These are phyloP conservation scores for Hydropsyche tenuis DNA, from an alignment of 1,140 invertebrate genomes.

Conservation along the genomic window DNA sequence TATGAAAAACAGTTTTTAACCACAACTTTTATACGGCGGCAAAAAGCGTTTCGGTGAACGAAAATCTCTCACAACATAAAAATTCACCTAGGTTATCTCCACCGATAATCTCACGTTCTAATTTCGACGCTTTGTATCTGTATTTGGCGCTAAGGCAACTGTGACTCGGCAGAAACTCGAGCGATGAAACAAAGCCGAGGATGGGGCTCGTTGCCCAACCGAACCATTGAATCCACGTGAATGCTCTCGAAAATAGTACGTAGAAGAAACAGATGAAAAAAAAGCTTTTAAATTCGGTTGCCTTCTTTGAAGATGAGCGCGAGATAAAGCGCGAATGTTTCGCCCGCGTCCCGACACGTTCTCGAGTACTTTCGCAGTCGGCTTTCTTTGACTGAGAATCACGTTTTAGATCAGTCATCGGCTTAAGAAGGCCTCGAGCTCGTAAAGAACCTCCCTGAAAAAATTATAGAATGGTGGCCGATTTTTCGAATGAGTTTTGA, in stretches of 20 bases:
- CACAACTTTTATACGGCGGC: too few species aligned
- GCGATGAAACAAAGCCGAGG: constrained; percentile 32
- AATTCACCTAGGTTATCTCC: constrained; percentile 20
- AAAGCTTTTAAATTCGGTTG: constrained; percentile 34
- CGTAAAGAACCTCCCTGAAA: too few species aligned
- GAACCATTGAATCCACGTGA: constrained; percentile 11
- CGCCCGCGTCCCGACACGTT: constrained; percentile 29
- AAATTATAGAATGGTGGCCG: too few species aligned
- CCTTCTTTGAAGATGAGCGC: constrained; percentile 33
- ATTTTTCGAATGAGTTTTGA: too few species aligned
- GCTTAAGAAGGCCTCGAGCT: not conserved
- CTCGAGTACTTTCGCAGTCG: constrained; percentile 30
- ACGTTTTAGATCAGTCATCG: constrained; percentile 6
- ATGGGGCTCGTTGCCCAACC: not conserved
- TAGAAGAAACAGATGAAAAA: constrained; percentile 28
- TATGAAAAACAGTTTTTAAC: too few species aligned
- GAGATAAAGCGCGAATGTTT: constrained; percentile 41
- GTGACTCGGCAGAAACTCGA: constrained; percentile 25
- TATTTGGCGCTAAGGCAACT: constrained; percentile 20
- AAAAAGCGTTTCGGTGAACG: too few species aligned
- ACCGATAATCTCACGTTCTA: constrained; percentile 24
- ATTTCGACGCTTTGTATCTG: constrained; percentile 27
- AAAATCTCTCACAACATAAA: not conserved
- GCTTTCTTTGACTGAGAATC: constrained; percentile 30
- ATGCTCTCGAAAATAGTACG: constrained; percentile 19